Evolutionary conservation across 2,888 invertebrate species (phyloP), one percentile per base, ranked within the genome.

Genomic region (Cyaniris semiargus): DNA sequence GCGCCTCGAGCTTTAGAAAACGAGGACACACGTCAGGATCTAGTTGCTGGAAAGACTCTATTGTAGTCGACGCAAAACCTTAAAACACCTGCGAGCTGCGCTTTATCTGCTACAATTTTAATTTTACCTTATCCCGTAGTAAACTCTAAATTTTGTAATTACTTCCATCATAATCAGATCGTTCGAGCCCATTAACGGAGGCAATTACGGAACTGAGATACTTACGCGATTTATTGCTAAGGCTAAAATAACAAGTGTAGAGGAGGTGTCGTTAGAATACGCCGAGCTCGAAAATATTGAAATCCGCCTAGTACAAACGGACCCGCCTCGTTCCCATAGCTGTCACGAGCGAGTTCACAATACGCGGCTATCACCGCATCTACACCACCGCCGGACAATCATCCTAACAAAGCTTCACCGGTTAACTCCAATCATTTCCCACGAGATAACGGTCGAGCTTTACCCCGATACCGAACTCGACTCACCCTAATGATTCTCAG

Each of bases 321-420:
- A 38, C 23, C 87, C 87, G 87, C 85, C 85, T 83, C 84, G 87
- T 93, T 94, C 93, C 93, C 93, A 93, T 90, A 89, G 89, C 92
- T 93, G 92, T 93, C 92, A 91, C 87, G 85, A 84, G 87, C 85
- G 84, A 79, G 81, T 83, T 81, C 86, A 77, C 77, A 77, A 77
- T 84, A 85, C 85, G 84, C 86, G 83, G 88, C 86, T 94, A 94
- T 93, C 93, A 90, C 86, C 85, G 84, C 90, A 93, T 93, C 93
- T 93, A 91, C 90, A 88, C 89, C 88, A 88, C 89, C 87, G 86
- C 92, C 92, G 93, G 93, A 94, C 93, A 93, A 91, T 93, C 92
- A 90, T 89, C 92, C 90, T 92, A 94, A 93, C 93, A 94, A 94
- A 93, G 93, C 90, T 87, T 89, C 86, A 86, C 90, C 89, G 85